Evolutionary conservation across 2,888 invertebrate species (phyloP).

Genomic region (Acleris cristana): DNA sequence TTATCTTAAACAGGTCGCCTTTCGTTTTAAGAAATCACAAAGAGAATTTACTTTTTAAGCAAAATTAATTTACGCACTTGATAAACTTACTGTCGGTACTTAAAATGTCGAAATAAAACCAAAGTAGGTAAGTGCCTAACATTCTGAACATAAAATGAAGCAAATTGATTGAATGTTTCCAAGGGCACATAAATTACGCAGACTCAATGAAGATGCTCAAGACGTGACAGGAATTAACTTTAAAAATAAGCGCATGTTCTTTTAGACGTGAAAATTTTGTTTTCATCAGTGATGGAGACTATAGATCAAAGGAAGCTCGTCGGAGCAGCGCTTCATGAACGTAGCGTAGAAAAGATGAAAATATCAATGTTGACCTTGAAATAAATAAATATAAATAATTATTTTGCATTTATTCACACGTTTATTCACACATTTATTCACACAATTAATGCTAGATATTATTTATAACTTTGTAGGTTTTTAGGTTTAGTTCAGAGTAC

Average conservation of each 20-base stretch:
- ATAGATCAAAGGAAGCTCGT: slow-evolving; percentile 16
- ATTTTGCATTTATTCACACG: too few species aligned
- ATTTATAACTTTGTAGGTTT: too few species aligned
- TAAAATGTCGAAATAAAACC: not conserved
- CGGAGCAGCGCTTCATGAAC: slow-evolving; percentile 7
- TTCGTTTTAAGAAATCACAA: too few species aligned
- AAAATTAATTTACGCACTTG: not conserved
- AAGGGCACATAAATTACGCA: slow-evolving; percentile 26
- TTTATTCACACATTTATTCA: too few species aligned
- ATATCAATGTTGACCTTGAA: not conserved
- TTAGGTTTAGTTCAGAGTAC: too few species aligned
- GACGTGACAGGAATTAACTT: slow-evolving; percentile 24
- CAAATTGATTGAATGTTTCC: slow-evolving; percentile 30
- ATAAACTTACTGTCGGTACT: slow-evolving; percentile 6
- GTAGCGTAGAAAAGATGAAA: not conserved
- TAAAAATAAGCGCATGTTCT: slow-evolving; percentile 1
- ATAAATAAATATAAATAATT: too few species aligned
- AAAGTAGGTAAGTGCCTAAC: not conserved
- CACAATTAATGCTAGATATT: too few species aligned
- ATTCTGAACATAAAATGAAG: slow-evolving; percentile 15
- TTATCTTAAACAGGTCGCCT: too few species aligned
- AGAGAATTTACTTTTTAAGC: too few species aligned
- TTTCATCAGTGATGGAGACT: slow-evolving; percentile 7
- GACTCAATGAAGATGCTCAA: slow-evolving; percentile 20
- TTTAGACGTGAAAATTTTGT: slow-evolving; percentile 1